Base-by-base conservation (phyloP, 2,797 vertebrate genomes). In the Rhadinocentrus ornatus region DNA sequence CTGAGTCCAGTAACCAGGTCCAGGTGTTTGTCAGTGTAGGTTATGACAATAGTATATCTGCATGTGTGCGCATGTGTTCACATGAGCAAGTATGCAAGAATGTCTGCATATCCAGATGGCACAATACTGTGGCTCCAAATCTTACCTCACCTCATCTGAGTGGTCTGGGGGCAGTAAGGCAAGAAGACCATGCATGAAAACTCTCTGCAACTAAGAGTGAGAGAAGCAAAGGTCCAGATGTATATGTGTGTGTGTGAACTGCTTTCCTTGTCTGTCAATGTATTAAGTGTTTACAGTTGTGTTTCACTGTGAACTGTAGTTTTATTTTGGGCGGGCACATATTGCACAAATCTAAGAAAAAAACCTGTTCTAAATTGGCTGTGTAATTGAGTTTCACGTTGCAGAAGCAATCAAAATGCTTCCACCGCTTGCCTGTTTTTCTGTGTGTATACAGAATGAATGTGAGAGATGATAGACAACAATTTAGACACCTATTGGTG, bases 1-100 rank as follows among this genome's bases (percentile, higher is more conserved):
- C 69, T 2, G 57, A 79, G 86, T 81, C 81, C 82, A 76, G 83
- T 93, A 93, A 93, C 87, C 78, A 92, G 70, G 82, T 86, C 91
- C 90, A 93, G 91, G 89, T 93, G 91, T 90, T 86, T 91, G 87
- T 91, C 88, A 80, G 87, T 89, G 88, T 82, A 75, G 74, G 81
- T 90, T 92, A 90, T 91, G 89, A 90, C 88, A 86, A 75, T 82
- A 77, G 70, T 87, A 83, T 91, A 88, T 93, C 88, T 90, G 80
- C 77, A 24, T 60, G 64, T 80, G 75, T 75, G 69, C 73, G 66
- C 78, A 34, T 70, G 77, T 71, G 74, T 85, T 78, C 69, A 34
- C 68, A 52, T 74, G 76, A 77, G 73, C 61, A 48, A 61, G 76
- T 57, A 52, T 75, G 78, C 78, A 72, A 84, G 76, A 85, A 81